Conservation (phyloP, 2,797 vertebrate genomes). For the Anas bahamensis region DNA sequence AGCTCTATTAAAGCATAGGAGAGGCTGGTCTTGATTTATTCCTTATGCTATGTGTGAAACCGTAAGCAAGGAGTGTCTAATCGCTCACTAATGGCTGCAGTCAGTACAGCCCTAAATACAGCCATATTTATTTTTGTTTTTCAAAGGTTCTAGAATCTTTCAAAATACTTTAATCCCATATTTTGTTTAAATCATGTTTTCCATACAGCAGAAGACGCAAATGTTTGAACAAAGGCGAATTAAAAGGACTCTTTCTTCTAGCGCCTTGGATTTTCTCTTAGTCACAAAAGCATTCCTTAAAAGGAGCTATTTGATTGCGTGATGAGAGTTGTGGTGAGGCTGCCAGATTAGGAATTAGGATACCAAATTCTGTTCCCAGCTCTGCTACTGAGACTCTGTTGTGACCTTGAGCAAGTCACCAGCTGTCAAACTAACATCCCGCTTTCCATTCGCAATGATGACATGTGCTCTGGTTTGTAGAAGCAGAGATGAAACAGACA, state of each 20-base stretch:
- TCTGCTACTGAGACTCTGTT: constrained; percentile 35
- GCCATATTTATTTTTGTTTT: neutral
- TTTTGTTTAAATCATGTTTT: neutral
- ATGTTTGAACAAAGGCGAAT: constrained; percentile 38
- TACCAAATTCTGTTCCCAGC: constrained; percentile 65
- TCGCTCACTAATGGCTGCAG: neutral
- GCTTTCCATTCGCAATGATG: neutral
- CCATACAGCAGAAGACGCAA: neutral
- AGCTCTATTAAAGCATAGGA: neutral
- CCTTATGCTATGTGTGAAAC: neutral
- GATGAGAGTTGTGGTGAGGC: constrained; percentile 47
- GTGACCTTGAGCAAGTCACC: constrained; percentile 44
- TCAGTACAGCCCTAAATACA: neutral
- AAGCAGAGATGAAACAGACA: neutral
- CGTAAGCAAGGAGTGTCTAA: neutral
- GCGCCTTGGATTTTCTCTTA: constrained; percentile 49
- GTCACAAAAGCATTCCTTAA: constrained; percentile 70
- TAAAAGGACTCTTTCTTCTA: constrained; percentile 13
- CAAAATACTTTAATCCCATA: neutral
- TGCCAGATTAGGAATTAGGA: constrained; percentile 70
- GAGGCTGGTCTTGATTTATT: neutral
- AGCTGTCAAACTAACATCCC: neutral
- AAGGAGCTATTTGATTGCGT: constrained; percentile 68
- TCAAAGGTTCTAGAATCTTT: neutral
- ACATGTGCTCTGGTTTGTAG: neutral